Evolutionary conservation across 2,888 invertebrate species (phyloP), one percentile per base, ranked within the genome.

Genomic region (Helobdella robusta): DNA sequence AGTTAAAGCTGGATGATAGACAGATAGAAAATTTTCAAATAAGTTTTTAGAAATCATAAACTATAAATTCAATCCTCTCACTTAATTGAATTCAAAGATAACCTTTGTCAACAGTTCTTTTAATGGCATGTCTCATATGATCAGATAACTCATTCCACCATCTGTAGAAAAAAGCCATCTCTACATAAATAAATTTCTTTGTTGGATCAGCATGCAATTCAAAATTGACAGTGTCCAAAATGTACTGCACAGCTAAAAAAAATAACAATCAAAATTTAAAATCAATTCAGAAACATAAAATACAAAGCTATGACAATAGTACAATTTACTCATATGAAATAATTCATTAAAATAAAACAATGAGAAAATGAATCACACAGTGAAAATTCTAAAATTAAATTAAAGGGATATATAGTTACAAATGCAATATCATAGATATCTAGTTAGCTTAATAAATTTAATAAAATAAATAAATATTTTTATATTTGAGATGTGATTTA

Each of bases 151-250:
- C 84, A 11, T 82, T 80, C 88, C 88, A 89, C 89, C 89, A 89
- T 73, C 89, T 86, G 82, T 86, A 87, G 87, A 91, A 86, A 80
- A 86, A 91, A 0, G 89, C 87, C 0, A 89, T 87, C 75, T 91
- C 91, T 1, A 90, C 90, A 75, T 90, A 91, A 62, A 92, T 89
- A 75, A 93, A 92, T 72, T 89, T 74, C 65, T 81, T 76, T 1
- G 72, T 70, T 0, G 87, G 85, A 75, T 92, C 85, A 67, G 84
- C 84, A 74, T 84, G 78, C 2, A 95, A 79, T 44, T 87, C 86
- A 30, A 84, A 82, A 2, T 92, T 80, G 0, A 92, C 91, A 0
- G 89, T 88, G 75, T 92, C 91, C 64, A 94, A 79, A 59, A 94
- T 92, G 74, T 89, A 90, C 76, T 91, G 89, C 0, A 95, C 93